A percentile compares a stretch with the other conserved stretches of the same genome.
Conservation (phyloP, 1,140 invertebrate species). For the Ylistrum balloti region DNA sequence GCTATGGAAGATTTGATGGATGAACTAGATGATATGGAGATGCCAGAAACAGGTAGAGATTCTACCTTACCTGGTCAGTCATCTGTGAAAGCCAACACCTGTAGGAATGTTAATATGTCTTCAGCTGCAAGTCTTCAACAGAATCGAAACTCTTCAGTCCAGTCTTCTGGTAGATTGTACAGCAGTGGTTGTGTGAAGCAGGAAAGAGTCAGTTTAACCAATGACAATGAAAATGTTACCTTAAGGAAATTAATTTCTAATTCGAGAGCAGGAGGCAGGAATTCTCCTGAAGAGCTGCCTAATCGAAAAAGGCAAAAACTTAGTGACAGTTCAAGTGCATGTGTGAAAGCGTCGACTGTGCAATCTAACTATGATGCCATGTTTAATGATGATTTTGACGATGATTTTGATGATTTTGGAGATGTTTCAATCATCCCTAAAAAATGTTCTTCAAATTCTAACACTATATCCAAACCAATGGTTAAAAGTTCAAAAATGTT, state of each 20-base stretch:
- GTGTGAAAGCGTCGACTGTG: slow-evolving; percentile 32
- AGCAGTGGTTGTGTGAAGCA: not conserved
- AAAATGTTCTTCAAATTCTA: not conserved
- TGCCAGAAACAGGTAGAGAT: not conserved
- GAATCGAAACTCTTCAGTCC: not conserved
- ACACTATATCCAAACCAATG: not conserved
- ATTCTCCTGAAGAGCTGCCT: not conserved
- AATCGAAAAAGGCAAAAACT: slow-evolving; percentile 2
- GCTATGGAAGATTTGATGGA: not conserved
- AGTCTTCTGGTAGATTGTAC: not conserved
- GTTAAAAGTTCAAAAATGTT: not conserved
- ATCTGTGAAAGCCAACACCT: not conserved
- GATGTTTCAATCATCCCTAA: not conserved
- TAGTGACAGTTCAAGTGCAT: not conserved
- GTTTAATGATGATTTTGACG: slow-evolving; percentile 51
- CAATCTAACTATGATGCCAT: slow-evolving; percentile 48
- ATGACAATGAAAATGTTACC: not conserved
- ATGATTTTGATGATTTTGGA: slow-evolving; percentile 37
- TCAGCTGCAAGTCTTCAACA: not conserved
- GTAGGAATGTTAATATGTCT: not conserved
- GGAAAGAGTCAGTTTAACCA: not conserved
- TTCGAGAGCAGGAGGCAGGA: not conserved
- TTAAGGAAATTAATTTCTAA: not conserved
- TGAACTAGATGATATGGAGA: not conserved
- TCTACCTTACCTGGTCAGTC: not conserved